These are phyloP conservation scores for Vulpes ferrilata DNA, from an alignment of 2,113 vertebrate species.

Conservation along the genomic window DNA sequence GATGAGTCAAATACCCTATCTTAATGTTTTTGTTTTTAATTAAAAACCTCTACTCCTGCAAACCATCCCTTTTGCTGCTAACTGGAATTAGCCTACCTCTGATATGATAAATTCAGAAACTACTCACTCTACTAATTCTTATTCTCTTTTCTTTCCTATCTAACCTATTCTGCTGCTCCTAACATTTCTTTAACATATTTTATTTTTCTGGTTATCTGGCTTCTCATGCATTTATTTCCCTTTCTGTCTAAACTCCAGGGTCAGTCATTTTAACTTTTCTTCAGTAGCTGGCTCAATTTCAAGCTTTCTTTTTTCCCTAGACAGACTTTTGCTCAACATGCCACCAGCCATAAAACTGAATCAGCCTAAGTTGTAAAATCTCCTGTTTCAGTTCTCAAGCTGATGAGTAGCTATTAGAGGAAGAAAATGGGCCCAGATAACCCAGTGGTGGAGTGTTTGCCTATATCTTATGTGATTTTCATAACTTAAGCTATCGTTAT, in stretches of 20 bases:
- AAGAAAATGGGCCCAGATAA: neutral
- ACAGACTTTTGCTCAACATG: neutral
- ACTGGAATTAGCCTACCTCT: neutral
- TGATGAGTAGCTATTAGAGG: neutral
- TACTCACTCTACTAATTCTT: neutral
- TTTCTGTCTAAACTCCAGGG: neutral
- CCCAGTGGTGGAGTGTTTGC: neutral
- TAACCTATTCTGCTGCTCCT: neutral
- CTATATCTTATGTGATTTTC: neutral
- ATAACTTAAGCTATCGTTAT: neutral
- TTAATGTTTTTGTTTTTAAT: neutral
- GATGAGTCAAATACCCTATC: neutral
- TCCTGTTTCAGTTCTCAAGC: neutral
- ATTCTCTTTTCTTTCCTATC: neutral
- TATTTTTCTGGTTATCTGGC: neutral
- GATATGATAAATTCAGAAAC: neutral
- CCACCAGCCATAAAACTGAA: neutral
- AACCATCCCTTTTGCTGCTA: neutral
- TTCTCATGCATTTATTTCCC: constrained; percentile 25
- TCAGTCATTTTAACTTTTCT: neutral
- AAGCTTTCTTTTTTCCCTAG: neutral
- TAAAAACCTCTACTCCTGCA: neutral
- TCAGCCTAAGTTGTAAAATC: neutral
- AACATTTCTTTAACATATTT: neutral
- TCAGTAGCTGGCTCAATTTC: neutral